Evolutionary conservation across 2,888 invertebrate species (phyloP).

Genomic region (Cryptocephalus moraei): DNA sequence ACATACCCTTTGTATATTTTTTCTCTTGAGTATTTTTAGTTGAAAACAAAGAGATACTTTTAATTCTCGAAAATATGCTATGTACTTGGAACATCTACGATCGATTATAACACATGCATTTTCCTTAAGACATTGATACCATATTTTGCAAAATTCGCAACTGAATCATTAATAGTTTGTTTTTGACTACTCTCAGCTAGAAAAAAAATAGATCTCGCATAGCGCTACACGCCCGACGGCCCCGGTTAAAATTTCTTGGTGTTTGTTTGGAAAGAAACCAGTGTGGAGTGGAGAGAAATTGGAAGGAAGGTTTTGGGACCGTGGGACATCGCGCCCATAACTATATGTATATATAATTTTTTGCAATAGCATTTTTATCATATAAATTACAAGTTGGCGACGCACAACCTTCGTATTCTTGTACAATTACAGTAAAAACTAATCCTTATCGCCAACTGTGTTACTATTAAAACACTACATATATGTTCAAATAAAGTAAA

Average conservation of each 20-base stretch:
- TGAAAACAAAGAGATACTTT: background rate
- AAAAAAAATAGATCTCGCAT: constrained; percentile 13
- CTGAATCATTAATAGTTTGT: constrained; percentile 16
- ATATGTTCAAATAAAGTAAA: constrained; percentile 2
- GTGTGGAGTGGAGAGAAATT: background rate
- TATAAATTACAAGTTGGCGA: constrained; percentile 26
- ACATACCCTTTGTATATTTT: constrained; percentile 12
- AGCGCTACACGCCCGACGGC: no score
- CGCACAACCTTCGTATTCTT: constrained; percentile 33
- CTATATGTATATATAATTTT: constrained; percentile 14
- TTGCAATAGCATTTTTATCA: constrained; percentile 16
- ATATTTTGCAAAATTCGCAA: constrained; percentile 12
- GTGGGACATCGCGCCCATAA: constrained; percentile 13
- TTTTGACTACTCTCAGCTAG: constrained; percentile 8
- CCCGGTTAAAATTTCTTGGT: no score
- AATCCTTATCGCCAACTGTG: constrained; percentile 29
- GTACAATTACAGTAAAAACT: constrained; percentile 22
- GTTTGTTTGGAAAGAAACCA: constrained; percentile 2
- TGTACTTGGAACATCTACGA: background rate
- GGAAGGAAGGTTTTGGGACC: constrained; percentile 17
- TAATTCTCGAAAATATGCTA: background rate
- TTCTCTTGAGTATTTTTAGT: constrained; percentile 21
- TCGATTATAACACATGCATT: constrained; percentile 2
- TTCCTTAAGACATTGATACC: background rate
- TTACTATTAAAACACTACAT: constrained; percentile 19